Percentiles rank a stretch among this genome's conserved stretches.
phyloP scores from a whole-genome alignment of 2,888 invertebrate genomes.

The Nemurella pictetii region DNA sequence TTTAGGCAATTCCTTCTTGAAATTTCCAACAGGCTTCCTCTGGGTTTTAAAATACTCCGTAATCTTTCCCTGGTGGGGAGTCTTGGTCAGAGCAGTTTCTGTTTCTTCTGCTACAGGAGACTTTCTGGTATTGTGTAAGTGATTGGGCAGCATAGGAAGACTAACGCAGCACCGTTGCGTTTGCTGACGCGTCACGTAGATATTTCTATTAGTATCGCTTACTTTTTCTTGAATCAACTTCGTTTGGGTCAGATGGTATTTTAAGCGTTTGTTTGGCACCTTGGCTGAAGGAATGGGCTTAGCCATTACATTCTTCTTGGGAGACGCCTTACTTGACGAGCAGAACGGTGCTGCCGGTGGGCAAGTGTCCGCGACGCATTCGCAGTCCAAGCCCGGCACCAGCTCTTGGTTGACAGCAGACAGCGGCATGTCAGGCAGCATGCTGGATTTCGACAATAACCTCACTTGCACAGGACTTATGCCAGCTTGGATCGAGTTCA shows the following conservation, averaged over 20 bases:
- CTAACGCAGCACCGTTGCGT: constrained; percentile 42
- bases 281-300: neutral
- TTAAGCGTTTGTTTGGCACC: neutral
- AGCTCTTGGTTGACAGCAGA: neutral
- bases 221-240: neutral
- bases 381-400: neutral
- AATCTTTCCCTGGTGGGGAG: constrained; percentile 71
- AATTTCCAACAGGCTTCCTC: constrained; percentile 66
- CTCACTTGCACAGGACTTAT: neutral
- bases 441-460: neutral
- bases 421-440: neutral
- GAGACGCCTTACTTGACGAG: neutral
- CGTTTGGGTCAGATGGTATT: neutral
- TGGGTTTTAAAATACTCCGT: constrained; percentile 84
- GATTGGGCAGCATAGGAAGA: constrained; percentile 45
- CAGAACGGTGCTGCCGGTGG: too few relatives aligned
- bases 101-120: constrained; percentile 44
- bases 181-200: constrained; percentile 31
- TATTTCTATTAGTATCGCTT: neutral
- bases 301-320: neutral
- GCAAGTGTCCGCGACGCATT: neutral
- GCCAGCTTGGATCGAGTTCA: neutral
- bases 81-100: neutral
- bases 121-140: constrained; percentile 42
- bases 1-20: constrained; percentile 35